phyloP scores from a whole-genome alignment of 1,140 invertebrate species.

The Drosophila ambigua region DNA sequence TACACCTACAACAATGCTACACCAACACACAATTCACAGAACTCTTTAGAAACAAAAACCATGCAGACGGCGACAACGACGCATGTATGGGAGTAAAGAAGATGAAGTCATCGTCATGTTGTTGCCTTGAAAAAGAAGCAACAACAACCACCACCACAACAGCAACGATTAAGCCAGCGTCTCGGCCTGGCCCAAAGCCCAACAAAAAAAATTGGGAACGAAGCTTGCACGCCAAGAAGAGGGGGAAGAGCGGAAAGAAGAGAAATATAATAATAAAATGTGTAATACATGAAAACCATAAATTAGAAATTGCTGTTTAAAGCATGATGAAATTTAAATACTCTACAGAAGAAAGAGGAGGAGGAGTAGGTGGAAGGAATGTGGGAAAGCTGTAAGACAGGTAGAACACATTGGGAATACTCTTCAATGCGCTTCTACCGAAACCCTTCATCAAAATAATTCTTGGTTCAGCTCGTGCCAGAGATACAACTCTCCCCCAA shows the following conservation, averaged over 20 bases:
- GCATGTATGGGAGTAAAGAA: constrained; percentile 48
- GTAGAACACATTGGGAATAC: neutral
- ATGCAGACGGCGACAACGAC: neutral
- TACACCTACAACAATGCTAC: neutral
- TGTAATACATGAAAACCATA: constrained; percentile 12
- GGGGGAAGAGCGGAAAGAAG: neutral
- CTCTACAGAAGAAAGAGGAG: no score
- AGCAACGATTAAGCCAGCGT: constrained; percentile 30
- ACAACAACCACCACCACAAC: constrained; percentile 1
- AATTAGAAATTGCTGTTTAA: neutral
- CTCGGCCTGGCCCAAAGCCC: constrained; percentile 29
- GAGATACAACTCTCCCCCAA: no score
- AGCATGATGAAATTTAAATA: no score
- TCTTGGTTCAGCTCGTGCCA: no score
- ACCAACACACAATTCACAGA: constrained; percentile 12
- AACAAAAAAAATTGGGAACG: constrained; percentile 33
- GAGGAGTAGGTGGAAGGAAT: no score
- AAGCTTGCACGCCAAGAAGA: constrained; percentile 4
- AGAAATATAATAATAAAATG: constrained; percentile 5
- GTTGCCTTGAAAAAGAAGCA: constrained; percentile 57
- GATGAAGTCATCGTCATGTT: constrained; percentile 68
- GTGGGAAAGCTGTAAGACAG: no score
- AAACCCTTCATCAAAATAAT: no score
- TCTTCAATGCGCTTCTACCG: neutral
- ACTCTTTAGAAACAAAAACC: neutral